A percentile compares a stretch with the other conserved stretches of the same genome.
Conservation (phyloP, 1,140 invertebrate genomes). For the Chironomus striatipennis region DNA sequence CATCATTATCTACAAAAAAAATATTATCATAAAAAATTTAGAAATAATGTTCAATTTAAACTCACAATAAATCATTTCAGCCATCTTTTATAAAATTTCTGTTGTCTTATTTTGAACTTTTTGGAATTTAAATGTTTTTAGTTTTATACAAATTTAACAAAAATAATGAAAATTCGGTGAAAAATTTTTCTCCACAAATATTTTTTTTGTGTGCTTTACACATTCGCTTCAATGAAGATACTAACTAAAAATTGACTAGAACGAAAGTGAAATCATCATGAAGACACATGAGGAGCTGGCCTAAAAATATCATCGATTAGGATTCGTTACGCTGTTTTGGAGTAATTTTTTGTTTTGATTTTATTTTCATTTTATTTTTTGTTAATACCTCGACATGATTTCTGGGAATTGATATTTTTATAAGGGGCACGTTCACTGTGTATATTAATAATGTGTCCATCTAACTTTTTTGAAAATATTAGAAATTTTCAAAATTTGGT, state of each 20-base stretch:
- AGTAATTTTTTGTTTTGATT: not conserved
- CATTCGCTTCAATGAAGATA: not conserved
- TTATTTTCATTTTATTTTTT: too few species aligned
- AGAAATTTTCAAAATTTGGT: too few species aligned
- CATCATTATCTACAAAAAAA: not conserved
- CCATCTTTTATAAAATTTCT: not conserved
- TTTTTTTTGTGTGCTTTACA: not conserved
- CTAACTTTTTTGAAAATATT: too few species aligned
- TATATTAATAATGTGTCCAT: too few species aligned
- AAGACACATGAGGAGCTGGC: conserved; percentile 15
- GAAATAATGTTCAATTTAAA: not conserved
- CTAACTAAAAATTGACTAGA: conserved; percentile 17
- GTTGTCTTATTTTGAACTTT: not conserved
- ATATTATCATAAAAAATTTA: not conserved
- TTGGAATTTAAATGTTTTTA: not conserved
- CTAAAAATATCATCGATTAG: conserved; percentile 20
- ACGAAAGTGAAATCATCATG: conserved; percentile 21
- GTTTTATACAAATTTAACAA: not conserved
- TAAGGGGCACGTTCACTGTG: too few species aligned
- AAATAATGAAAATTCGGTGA: not conserved
- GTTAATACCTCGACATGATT: too few species aligned
- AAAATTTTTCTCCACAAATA: not conserved
- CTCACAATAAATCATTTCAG: conserved; percentile 18
- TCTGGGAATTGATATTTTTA: too few species aligned
- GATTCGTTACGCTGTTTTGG: not conserved